A percentile compares a stretch with the other conserved stretches of the same genome.
Conservation (phyloP, 2,888 invertebrate genomes). For the Phyllotreta striolata region DNA sequence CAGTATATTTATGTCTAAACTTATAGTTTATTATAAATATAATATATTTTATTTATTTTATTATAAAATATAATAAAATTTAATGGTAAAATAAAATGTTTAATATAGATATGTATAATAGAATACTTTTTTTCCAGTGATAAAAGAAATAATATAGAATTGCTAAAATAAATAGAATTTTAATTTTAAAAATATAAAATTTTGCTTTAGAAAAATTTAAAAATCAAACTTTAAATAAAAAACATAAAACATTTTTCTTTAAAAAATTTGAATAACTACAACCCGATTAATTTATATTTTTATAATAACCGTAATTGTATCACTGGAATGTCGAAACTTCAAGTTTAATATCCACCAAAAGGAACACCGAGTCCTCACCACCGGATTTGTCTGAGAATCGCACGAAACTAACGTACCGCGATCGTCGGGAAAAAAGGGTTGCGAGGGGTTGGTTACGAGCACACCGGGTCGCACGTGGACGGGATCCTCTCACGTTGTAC, state of each 20-base stretch:
- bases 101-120: too few species aligned
- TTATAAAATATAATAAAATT: too few species aligned
- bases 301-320: slow-evolving; percentile 1
- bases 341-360: neutral
- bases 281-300: slow-evolving; percentile 9
- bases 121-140: too few species aligned
- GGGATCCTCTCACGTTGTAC: slow-evolving; percentile 53
- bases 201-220: too few species aligned
- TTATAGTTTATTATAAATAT: too few species aligned
- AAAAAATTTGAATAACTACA: slow-evolving; percentile 1
- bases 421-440: slow-evolving; percentile 47
- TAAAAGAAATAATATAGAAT: too few species aligned
- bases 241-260: neutral
- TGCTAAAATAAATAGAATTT: too few species aligned
- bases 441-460: slow-evolving; percentile 61
- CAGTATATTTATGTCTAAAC: too few species aligned
- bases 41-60: too few species aligned
- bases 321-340: neutral
- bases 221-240: too few species aligned
- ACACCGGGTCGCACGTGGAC: slow-evolving; percentile 61
- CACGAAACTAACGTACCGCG: slow-evolving; percentile 48
- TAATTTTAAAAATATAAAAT: too few species aligned
- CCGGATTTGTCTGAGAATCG: slow-evolving; percentile 61
- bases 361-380: slow-evolving; percentile 37
- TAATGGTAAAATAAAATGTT: too few species aligned